Conservation (phyloP, 2,113 vertebrate species). For the Hippocampus barbouri region DNA sequence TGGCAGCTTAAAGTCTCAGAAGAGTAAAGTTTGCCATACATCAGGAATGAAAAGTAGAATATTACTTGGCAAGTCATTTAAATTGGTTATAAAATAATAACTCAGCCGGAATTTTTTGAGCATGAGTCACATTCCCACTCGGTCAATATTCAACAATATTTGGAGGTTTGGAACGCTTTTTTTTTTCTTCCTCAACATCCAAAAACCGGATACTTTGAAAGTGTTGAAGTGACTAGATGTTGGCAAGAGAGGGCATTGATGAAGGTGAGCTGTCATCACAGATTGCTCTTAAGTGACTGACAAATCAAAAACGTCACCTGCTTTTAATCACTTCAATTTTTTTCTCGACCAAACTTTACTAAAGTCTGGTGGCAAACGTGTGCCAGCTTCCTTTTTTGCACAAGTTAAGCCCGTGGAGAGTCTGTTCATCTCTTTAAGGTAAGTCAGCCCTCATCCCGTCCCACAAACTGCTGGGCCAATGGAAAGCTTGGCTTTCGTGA, state of each 20-base stretch:
- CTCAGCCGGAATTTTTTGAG: background rate
- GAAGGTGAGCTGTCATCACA: background rate
- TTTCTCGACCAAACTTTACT: no score
- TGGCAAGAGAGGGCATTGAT: background rate
- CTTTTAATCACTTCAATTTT: background rate
- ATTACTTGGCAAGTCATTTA: background rate
- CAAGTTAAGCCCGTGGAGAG: no score
- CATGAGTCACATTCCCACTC: background rate
- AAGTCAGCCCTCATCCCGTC: no score
- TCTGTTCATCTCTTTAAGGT: no score
- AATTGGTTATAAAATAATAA: background rate
- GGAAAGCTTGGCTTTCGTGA: no score
- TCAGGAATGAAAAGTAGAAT: background rate
- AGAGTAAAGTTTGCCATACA: background rate
- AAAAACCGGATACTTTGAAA: background rate
- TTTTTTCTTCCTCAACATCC: background rate
- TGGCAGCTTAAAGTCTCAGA: background rate
- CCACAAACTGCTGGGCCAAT: no score
- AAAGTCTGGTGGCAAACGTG: no score
- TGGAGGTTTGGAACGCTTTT: background rate
- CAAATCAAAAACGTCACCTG: background rate
- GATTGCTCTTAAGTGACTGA: background rate
- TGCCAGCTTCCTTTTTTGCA: no score
- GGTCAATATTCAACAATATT: conserved; percentile 7
- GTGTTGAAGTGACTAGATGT: background rate